Evolutionary conservation across 2,888 invertebrate genomes (phyloP).

Genomic region (Idaea aversata): DNA sequence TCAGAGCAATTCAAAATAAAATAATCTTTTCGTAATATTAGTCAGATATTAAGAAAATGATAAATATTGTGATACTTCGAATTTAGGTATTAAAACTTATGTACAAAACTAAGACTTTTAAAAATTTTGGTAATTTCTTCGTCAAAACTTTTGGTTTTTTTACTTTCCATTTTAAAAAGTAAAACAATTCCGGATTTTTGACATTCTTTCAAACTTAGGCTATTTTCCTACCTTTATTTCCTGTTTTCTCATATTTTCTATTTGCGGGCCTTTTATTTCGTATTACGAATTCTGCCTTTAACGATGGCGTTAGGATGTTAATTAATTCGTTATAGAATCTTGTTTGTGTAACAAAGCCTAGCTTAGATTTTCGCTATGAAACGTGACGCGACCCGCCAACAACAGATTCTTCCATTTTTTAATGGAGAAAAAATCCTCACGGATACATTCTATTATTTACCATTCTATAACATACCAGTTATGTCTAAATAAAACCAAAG

Average conservation of each 20-base stretch:
- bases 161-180: background rate
- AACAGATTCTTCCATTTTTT: too few species aligned
- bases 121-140: background rate
- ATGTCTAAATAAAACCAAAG: too few species aligned
- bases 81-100: background rate
- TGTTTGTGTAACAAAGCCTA: too few species aligned
- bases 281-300: background rate
- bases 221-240: conserved; percentile 3
- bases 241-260: conserved; percentile 5
- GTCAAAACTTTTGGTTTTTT: background rate
- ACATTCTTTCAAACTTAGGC: background rate
- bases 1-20: too few species aligned
- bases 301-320: background rate
- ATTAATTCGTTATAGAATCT: too few species aligned
- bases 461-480: too few species aligned
- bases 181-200: background rate
- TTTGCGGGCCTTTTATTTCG: background rate
- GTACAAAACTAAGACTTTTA: background rate
- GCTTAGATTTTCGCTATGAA: too few species aligned
- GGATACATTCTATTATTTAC: too few species aligned
- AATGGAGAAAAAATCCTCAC: too few species aligned
- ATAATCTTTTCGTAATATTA: too few species aligned
- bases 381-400: too few species aligned
- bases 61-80: background rate
- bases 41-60: too few species aligned